Percentiles rank a stretch among this genome's conserved stretches.
These are phyloP conservation scores for Eudasyphora cyanicolor DNA, from an alignment of 2,888 invertebrate species.

Conservation along the genomic window DNA sequence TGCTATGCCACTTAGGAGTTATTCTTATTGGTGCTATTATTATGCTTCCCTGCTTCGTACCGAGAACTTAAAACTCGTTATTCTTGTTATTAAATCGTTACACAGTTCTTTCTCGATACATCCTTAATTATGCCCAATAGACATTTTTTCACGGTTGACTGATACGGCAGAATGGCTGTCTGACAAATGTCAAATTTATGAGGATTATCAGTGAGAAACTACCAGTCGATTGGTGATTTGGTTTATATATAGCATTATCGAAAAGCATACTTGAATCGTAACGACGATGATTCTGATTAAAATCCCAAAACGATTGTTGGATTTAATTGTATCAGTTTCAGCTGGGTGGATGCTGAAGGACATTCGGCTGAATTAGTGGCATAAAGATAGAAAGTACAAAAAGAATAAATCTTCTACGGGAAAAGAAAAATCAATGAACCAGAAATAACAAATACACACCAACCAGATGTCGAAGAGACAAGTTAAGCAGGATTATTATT, in stretches of 20 bases:
- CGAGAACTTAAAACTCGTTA: constrained; percentile 31
- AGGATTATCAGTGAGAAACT: not conserved
- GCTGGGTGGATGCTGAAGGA: not conserved
- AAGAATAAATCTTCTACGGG: constrained; percentile 28
- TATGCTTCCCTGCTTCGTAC: not conserved
- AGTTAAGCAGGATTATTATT: constrained; percentile 40
- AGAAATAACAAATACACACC: not conserved
- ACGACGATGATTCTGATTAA: constrained; percentile 37
- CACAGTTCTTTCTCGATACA: constrained; percentile 36
- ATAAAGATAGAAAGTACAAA: constrained; percentile 33
- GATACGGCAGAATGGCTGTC: not conserved
- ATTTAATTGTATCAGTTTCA: constrained; percentile 46
- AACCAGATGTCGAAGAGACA: constrained; percentile 2
- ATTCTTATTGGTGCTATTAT: not conserved
- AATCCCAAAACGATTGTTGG: constrained; percentile 47
- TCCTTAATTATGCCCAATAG: constrained; percentile 50
- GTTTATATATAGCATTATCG: not conserved
- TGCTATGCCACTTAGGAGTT: not conserved
- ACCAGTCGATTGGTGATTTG: not conserved
- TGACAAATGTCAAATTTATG: not conserved
- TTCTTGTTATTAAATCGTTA: constrained; percentile 18
- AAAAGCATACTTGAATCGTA: constrained; percentile 36
- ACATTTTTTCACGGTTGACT: constrained; percentile 10
- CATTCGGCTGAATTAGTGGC: constrained; percentile 10
- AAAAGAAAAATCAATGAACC: constrained; percentile 26